Evolutionary conservation across 2,113 vertebrate genomes (phyloP).

Genomic region (Tapirus terrestris): DNA sequence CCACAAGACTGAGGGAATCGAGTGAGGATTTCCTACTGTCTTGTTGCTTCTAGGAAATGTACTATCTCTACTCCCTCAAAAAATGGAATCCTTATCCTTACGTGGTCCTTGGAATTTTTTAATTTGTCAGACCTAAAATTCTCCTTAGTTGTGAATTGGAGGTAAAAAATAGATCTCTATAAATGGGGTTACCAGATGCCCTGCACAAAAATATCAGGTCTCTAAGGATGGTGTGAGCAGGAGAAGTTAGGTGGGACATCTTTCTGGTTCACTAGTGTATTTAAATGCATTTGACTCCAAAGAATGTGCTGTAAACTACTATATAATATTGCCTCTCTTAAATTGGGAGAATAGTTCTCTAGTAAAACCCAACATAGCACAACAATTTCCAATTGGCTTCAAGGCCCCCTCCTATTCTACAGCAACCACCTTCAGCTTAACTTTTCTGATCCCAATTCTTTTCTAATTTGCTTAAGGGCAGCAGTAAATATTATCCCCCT

Average conservation of each 20-base stretch:
- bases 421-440: not conserved
- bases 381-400: not conserved
- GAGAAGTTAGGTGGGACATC: not conserved
- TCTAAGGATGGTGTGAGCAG: not conserved
- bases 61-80: not conserved
- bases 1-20: not conserved
- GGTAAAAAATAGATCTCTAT: slow-evolving; percentile 35
- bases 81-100: not conserved
- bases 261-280: not conserved
- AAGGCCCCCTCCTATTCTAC: not conserved
- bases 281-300: not conserved
- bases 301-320: not conserved
- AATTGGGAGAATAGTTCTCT: not conserved
- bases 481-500: not conserved
- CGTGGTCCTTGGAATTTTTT: not conserved
- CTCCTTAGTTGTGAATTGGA: slow-evolving; percentile 13
- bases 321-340: slow-evolving; percentile 6
- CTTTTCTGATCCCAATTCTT: slow-evolving; percentile 4
- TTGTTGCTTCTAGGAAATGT: not conserved
- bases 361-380: not conserved
- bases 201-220: not conserved
- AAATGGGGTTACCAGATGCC: not conserved
- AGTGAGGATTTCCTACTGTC: not conserved
- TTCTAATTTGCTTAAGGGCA: slow-evolving; percentile 9
- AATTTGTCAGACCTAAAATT: slow-evolving; percentile 28